Conservation (phyloP, 2,797 vertebrate species). For the Acanthurus tractus region DNA sequence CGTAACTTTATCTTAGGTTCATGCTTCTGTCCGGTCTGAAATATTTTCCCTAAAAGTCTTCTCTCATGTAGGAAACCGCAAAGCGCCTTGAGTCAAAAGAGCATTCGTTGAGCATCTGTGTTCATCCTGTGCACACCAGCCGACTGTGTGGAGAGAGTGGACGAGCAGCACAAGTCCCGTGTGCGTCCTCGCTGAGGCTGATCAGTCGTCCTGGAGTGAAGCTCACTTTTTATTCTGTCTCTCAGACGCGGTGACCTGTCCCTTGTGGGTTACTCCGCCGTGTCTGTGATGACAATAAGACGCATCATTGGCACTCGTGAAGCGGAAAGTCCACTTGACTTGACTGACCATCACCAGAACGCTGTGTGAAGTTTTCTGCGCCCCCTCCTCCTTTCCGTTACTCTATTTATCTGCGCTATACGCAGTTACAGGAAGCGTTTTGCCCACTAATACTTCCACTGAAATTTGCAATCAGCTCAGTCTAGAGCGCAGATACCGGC, state of each 20-base stretch:
- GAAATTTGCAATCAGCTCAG: constrained; percentile 70
- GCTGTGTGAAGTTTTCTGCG: constrained; percentile 61
- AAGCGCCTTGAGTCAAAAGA: constrained; percentile 43
- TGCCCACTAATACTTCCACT: constrained; percentile 71
- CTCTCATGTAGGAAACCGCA: constrained; percentile 50
- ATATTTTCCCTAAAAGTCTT: constrained; percentile 42
- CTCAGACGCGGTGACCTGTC: constrained; percentile 83
- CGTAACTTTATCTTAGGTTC: constrained; percentile 44
- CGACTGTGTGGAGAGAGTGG: constrained; percentile 70
- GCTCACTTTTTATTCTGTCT: constrained; percentile 84
- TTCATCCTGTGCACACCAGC: constrained; percentile 71
- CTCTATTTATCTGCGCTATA: constrained; percentile 75
- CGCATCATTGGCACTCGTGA: constrained; percentile 65
- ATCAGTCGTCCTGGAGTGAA: constrained; percentile 46
- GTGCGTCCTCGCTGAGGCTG: constrained; percentile 59
- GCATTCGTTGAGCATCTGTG: constrained; percentile 62
- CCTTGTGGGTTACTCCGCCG: constrained; percentile 81
- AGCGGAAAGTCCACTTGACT: constrained; percentile 56
- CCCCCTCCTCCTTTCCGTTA: constrained; percentile 71
- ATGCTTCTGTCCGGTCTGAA: constrained; percentile 40
- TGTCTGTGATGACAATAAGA: constrained; percentile 82
- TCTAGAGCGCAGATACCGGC: constrained; percentile 48
- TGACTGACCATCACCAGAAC: constrained; percentile 64
- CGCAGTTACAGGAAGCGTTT: constrained; percentile 78
- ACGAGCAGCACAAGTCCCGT: constrained; percentile 62